These are phyloP conservation scores for Eulemur coronatus DNA, from an alignment of 2,797 vertebrate genomes.

Conservation along the genomic window DNA sequence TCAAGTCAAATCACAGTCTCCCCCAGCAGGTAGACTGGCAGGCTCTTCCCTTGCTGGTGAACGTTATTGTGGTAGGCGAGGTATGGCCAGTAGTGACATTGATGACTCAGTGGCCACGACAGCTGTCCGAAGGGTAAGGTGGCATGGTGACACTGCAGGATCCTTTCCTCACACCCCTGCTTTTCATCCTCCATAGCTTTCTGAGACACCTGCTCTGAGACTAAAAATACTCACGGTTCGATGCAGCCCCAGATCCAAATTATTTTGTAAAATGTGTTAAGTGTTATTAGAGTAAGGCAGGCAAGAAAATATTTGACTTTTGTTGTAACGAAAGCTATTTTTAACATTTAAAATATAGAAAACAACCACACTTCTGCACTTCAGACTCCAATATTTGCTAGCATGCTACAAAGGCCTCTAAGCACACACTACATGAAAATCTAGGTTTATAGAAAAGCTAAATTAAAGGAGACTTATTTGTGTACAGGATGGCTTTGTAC, in stretches of 20 bases:
- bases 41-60: not conserved
- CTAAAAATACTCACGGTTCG: conserved; percentile 30
- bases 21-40: not conserved
- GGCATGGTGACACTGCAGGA: not conserved
- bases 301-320: conserved; percentile 62
- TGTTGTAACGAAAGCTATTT: conserved; percentile 51
- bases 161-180: not conserved
- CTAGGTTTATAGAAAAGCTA: not conserved
- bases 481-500: not conserved
- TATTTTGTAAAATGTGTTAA: conserved; percentile 63
- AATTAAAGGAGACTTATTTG: not conserved
- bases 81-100: not conserved
- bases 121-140: not conserved
- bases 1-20: not conserved
- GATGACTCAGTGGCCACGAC: not conserved
- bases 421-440: not conserved
- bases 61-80: not conserved
- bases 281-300: conserved; percentile 58
- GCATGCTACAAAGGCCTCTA: not conserved
- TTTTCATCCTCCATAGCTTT: not conserved
- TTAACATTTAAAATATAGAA: conserved; percentile 54
- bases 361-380: not conserved
- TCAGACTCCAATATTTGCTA: not conserved
- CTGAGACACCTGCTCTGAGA: not conserved
- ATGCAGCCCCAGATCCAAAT: conserved; percentile 38